These are phyloP conservation scores for Artibeus lituratus DNA, from an alignment of 2,797 vertebrate genomes.

Conservation along the genomic window DNA sequence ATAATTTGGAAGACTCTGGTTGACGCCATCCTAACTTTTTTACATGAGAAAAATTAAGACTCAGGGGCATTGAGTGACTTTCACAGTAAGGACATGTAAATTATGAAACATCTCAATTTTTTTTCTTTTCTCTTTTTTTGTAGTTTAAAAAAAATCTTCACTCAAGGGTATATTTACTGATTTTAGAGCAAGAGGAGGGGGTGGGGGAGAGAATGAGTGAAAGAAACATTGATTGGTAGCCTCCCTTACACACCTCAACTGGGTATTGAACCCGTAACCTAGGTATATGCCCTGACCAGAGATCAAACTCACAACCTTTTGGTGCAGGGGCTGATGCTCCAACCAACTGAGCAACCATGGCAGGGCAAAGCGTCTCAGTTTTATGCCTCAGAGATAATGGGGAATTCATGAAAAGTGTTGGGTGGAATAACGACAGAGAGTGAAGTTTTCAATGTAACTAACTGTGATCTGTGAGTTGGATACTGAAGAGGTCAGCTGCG, in stretches of 20 bases:
- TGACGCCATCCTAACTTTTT: neutral
- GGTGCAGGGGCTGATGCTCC: neutral
- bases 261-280: neutral
- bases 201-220: neutral
- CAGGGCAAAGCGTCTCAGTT: neutral
- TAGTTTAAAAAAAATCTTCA: neutral
- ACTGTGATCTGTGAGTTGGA: neutral
- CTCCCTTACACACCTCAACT: neutral
- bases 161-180: neutral
- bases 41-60: slow-evolving; percentile 16
- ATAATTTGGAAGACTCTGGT: slow-evolving; percentile 1
- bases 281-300: neutral
- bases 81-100: neutral
- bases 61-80: neutral
- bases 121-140: neutral
- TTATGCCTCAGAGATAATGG: neutral
- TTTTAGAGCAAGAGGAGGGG: neutral
- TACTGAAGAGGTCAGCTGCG: neutral
- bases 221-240: neutral
- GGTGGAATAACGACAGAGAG: neutral
- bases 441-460: neutral
- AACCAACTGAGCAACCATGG: neutral
- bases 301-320: neutral
- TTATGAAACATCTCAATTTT: neutral
- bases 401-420: neutral